Evolutionary conservation across 2,888 invertebrate species (phyloP).

Genomic region (Eugnorisma glareosa): DNA sequence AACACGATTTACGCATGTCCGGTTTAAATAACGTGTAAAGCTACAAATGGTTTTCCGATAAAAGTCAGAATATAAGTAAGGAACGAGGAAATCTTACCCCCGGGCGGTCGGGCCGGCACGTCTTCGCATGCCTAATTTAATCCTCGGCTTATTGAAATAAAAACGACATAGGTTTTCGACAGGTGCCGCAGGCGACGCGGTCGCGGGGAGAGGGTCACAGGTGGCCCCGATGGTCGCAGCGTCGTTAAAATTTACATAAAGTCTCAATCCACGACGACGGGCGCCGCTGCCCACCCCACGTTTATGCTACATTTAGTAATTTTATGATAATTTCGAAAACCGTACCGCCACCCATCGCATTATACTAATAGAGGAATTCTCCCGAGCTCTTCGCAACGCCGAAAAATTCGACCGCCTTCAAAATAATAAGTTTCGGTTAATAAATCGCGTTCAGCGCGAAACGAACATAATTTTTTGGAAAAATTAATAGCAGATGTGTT

Average conservation of each 20-base stretch:
- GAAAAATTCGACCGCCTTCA: constrained; percentile 84
- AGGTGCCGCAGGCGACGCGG: constrained; percentile 84
- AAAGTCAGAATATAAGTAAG: constrained; percentile 71
- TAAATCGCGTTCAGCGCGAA: constrained; percentile 87
- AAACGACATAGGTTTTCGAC: constrained; percentile 91
- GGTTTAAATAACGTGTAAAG: constrained; percentile 64
- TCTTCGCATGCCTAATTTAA: constrained; percentile 89
- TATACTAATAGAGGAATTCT: constrained; percentile 90
- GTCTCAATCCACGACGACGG: constrained; percentile 90
- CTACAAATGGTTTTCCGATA: constrained; percentile 69
- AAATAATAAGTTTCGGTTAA: constrained; percentile 88
- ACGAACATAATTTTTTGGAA: constrained; percentile 85
- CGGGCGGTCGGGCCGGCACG: constrained; percentile 74
- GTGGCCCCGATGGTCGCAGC: constrained; percentile 90
- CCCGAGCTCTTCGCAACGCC: constrained; percentile 77
- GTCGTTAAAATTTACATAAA: constrained; percentile 91
- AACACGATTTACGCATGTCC: constrained; percentile 66
- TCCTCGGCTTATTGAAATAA: constrained; percentile 90
- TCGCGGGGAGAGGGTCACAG: constrained; percentile 84
- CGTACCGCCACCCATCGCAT: constrained; percentile 90
- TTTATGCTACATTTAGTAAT: constrained; percentile 91
- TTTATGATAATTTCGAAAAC: constrained; percentile 91
- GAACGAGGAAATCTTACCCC: constrained; percentile 76
- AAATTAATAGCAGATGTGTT: constrained; percentile 90
- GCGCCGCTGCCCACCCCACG: constrained; percentile 88